Evolutionary conservation across 2,797 vertebrate species (phyloP).

Genomic region (Paratrypauchen microcephalus): DNA sequence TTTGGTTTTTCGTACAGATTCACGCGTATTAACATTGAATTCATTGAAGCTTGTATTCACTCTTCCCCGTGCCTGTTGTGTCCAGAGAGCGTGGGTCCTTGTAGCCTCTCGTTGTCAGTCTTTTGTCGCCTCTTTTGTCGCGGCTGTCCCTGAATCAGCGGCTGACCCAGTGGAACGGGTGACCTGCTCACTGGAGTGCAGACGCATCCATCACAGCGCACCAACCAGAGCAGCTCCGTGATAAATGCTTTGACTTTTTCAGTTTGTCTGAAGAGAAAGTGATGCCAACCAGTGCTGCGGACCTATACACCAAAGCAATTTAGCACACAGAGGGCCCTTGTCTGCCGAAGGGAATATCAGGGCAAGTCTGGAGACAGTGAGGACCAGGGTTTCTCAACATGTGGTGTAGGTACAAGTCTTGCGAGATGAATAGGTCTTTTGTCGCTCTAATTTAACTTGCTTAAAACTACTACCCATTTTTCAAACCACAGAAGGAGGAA

Average conservation of each 20-base stretch:
- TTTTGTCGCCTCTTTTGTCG: slow-evolving; percentile 26
- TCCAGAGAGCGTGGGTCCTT: background rate
- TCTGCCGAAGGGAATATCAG: slow-evolving; percentile 14
- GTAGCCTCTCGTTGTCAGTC: slow-evolving; percentile 52
- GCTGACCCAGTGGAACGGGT: slow-evolving; percentile 41
- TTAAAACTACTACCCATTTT: too few relatives aligned
- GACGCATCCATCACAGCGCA: slow-evolving; percentile 57
- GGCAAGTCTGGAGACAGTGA: background rate
- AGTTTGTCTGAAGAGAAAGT: slow-evolving; percentile 28
- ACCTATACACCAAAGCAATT: slow-evolving; percentile 38
- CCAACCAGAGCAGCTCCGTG: slow-evolving; percentile 45
- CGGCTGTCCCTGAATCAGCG: slow-evolving; percentile 43
- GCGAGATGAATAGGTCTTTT: too few relatives aligned
- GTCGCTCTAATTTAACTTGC: too few relatives aligned
- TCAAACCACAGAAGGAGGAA: too few relatives aligned
- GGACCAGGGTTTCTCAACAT: background rate
- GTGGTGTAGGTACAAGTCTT: background rate
- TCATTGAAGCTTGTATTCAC: background rate
- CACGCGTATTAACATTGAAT: background rate
- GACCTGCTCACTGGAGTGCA: slow-evolving; percentile 55
- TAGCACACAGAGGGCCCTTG: slow-evolving; percentile 22
- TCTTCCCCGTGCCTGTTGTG: background rate
- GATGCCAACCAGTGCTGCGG: slow-evolving; percentile 20
- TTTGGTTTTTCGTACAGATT: background rate
- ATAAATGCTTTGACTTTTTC: slow-evolving; percentile 49